A percentile compares a stretch with the other conserved stretches of the same genome.
Evolutionary conservation across 2,888 invertebrate species (phyloP).

Genomic region (Caenorhabditis uteleia): DNA sequence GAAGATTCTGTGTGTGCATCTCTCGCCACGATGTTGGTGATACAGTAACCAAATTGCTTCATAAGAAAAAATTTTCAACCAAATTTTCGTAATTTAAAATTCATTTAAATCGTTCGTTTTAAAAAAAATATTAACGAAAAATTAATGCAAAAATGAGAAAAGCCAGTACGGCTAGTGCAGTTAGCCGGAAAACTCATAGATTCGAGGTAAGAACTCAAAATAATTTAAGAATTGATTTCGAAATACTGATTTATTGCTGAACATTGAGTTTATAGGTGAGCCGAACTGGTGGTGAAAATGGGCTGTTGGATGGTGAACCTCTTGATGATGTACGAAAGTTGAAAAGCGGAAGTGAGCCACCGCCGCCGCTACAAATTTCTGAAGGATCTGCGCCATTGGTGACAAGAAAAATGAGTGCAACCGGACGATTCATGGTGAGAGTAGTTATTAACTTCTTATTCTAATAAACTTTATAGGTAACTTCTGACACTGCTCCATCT

Average conservation of each 20-base stretch:
- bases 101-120: background rate
- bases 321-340: constrained; percentile 7
- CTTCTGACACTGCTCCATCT: constrained; percentile 13
- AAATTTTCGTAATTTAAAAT: background rate
- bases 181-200: background rate
- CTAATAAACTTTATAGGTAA: constrained; percentile 7
- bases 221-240: background rate
- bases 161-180: too few relatives aligned
- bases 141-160: too few relatives aligned
- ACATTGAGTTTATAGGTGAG: constrained; percentile 37
- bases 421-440: constrained; percentile 50
- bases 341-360: constrained; percentile 40
- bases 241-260: background rate
- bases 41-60: background rate
- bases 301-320: too few relatives aligned
- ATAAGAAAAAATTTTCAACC: background rate
- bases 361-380: constrained; percentile 9
- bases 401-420: constrained; percentile 46
- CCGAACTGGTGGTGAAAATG: constrained; percentile 11
- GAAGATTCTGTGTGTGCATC: too few relatives aligned
- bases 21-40: too few relatives aligned
- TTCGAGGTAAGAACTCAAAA: background rate
- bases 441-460: background rate
- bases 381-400: constrained; percentile 12
- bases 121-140: too few relatives aligned